Percentiles rank a stretch among this genome's conserved stretches.
phyloP scores from a whole-genome alignment of 1,140 invertebrate genomes.

The Paraescarpia echinospica region DNA sequence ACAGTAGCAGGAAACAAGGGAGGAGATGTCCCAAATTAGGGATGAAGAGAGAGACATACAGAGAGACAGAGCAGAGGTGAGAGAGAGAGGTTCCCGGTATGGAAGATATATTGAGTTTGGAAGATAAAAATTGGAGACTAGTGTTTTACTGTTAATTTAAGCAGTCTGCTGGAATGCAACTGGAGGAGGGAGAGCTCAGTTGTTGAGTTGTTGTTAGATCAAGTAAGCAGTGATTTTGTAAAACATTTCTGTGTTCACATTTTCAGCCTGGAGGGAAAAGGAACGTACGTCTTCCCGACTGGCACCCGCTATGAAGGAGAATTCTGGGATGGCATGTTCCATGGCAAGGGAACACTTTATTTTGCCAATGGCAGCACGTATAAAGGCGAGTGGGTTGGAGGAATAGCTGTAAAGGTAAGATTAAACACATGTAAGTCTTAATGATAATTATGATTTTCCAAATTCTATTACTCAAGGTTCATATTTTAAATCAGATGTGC shows the following conservation, averaged over 20 bases:
- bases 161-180: too few species aligned
- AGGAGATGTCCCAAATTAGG: too few species aligned
- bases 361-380: slow-evolving; percentile 60
- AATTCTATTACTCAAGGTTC: neutral
- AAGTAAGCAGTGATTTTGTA: neutral
- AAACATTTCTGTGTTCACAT: slow-evolving; percentile 10
- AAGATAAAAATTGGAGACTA: too few species aligned
- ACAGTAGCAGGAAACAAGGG: too few species aligned
- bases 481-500: neutral
- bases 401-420: slow-evolving; percentile 52
- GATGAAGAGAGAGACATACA: too few species aligned
- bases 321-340: slow-evolving; percentile 60
- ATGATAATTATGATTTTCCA: neutral
- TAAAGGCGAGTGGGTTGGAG: slow-evolving; percentile 58
- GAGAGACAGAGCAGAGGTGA: too few species aligned
- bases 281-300: slow-evolving; percentile 57
- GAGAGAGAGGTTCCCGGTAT: too few species aligned
- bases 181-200: too few species aligned
- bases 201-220: too few species aligned
- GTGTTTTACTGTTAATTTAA: too few species aligned
- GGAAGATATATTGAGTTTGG: too few species aligned
- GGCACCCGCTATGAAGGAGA: slow-evolving; percentile 58
- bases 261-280: slow-evolving; percentile 56
- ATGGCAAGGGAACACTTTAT: slow-evolving; percentile 58
- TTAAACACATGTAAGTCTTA: neutral